Percentiles rank a stretch among this genome's conserved stretches.
phyloP scores from a whole-genome alignment of 2,888 invertebrate genomes.

The Metacarcinus magister region DNA sequence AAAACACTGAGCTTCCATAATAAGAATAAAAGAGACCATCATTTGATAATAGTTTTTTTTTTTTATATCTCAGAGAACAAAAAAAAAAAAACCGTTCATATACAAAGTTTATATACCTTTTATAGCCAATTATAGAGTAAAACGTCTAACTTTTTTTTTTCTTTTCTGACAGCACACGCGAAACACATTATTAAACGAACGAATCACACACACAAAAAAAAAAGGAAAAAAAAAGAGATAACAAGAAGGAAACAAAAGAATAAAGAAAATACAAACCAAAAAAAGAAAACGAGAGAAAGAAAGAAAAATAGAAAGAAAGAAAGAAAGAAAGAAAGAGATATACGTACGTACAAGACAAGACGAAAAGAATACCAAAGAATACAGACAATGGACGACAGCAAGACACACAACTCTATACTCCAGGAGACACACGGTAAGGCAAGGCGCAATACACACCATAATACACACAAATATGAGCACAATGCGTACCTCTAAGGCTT shows the following conservation, averaged over 20 bases:
- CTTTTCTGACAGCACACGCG: too few species aligned
- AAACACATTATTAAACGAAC: too few species aligned
- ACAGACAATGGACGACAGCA: neutral
- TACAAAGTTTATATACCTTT: too few species aligned
- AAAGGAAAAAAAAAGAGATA: too few species aligned
- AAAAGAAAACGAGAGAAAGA: neutral
- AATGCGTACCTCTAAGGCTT: neutral
- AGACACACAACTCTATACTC: neutral
- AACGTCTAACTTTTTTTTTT: too few species aligned
- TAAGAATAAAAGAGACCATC: too few species aligned
- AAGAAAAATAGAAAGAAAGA: neutral
- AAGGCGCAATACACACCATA: neutral
- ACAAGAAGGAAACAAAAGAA: neutral
- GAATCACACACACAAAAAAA: too few species aligned
- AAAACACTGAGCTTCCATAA: too few species aligned
- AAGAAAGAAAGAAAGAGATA: slow-evolving; percentile 39
- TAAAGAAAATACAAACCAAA: neutral
- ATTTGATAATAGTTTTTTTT: too few species aligned
- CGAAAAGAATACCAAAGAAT: neutral
- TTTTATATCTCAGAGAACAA: too few species aligned
- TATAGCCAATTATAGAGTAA: too few species aligned
- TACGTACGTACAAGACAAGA: neutral
- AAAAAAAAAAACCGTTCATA: too few species aligned
- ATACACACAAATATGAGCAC: neutral
- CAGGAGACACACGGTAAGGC: neutral